Base-by-base conservation (phyloP, 2,113 vertebrate species). In the Columba livia region DNA sequence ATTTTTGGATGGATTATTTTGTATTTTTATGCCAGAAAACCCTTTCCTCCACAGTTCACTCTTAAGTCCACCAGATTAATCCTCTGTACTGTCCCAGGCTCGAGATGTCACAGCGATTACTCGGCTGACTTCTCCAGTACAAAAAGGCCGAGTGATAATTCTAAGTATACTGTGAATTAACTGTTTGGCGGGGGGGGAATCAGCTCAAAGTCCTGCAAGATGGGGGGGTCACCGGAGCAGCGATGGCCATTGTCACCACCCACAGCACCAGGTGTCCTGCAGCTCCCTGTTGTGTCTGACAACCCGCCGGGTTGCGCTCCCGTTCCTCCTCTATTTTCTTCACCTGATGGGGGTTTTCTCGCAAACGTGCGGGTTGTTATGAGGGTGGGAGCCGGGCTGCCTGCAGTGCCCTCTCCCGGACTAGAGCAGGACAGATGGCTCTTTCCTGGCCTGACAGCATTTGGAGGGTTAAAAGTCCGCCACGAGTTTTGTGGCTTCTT, bases 391-490 rank as follows among this genome's bases (percentile, higher is more conserved):
- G 7, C 1, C 0, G 11, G 38, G 28, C 57, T 40, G 62, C 4
- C 83, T 31, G 67, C 58, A n/a, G 40, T 31, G 79, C 83, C 82
- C 87, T 44, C 64, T 71, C 0, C 73, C 6, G 79, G 87, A 4
- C 66, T 11, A 3, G 53, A 16, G 57, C 23, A 14, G 51, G 21
- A 24, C 47, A 9, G 25, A 4, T 2, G 9, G 70, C 20, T 9
- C 29, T 26, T 2, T 15, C 20, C 56, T 15, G 44, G 8, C 86
- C 10, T 0, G 0, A 5, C 8, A 4, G 91, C 84, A 25, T 6
- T 11, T 1, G 29, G 13, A 85, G 97, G 97, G 97, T 98, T 98
- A 98, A 98, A 96, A 96, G 29, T 9, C 86, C 60, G 88, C 91
- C 83, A 47, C 1, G 14, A 54, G 34, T 51, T 94, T 79, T n/a